Evolutionary conservation across 2,888 invertebrate species (phyloP).

Genomic region (Spilosoma lubricipeda): DNA sequence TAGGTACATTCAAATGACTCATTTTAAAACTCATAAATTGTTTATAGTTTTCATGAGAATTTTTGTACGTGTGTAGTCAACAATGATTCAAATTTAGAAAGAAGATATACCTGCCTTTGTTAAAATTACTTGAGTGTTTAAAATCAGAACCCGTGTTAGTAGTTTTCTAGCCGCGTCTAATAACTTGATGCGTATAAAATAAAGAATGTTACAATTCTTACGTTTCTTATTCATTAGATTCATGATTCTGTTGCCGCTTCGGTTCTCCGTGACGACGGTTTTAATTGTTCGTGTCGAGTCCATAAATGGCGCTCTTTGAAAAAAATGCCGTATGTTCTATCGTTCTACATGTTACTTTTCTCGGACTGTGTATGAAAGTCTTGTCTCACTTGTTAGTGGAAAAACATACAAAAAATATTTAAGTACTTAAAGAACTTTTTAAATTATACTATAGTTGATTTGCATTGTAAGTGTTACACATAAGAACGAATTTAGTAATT

Average conservation of each 20-base stretch:
- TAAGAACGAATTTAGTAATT: too few species aligned
- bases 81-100: conserved; percentile 11
- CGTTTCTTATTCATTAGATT: conserved; percentile 9
- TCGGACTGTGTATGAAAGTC: neutral
- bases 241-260: conserved; percentile 4
- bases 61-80: conserved; percentile 3
- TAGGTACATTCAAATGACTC: conserved; percentile 11
- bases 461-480: too few species aligned
- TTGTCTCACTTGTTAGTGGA: neutral
- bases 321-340: conserved; percentile 16
- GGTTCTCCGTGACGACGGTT: conserved; percentile 17
- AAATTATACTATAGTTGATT: too few species aligned
- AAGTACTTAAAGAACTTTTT: too few species aligned
- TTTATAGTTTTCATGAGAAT: conserved; percentile 8
- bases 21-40: conserved; percentile 10
- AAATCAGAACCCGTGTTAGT: neutral
- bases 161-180: neutral
- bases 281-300: conserved; percentile 18
- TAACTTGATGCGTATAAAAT: neutral
- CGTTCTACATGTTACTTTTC: neutral
- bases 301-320: conserved; percentile 9
- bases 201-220: conserved; percentile 6
- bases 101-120: neutral
- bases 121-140: neutral
- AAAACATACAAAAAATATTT: too few species aligned